These are phyloP conservation scores for Hoplostethus mediterraneus DNA, from an alignment of 2,797 vertebrate genomes.

Conservation along the genomic window DNA sequence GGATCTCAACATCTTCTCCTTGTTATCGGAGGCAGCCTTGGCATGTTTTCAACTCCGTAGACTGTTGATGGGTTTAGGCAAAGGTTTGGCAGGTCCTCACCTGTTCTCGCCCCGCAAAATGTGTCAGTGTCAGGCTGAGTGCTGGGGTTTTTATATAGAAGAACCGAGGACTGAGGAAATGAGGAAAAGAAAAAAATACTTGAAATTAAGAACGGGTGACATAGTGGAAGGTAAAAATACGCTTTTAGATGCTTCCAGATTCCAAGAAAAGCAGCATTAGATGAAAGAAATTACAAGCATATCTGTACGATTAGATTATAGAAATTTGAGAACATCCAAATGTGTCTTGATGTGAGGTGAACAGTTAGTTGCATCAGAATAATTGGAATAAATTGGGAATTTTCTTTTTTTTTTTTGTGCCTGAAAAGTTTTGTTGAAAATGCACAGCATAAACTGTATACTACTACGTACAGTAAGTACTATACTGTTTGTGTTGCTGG, in stretches of 20 bases:
- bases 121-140: slow-evolving; percentile 62
- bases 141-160: slow-evolving; percentile 47
- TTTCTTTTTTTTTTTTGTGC: too few relatives aligned
- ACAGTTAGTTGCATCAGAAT: too few relatives aligned
- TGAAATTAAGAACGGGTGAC: slow-evolving; percentile 15
- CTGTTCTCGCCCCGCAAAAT: slow-evolving; percentile 58
- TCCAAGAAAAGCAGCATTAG: background rate
- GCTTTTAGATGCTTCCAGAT: too few relatives aligned
- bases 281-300: too few relatives aligned
- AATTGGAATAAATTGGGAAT: background rate
- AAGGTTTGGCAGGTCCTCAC: slow-evolving; percentile 76
- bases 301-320: too few relatives aligned
- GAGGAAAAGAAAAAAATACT: background rate
- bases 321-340: too few relatives aligned
- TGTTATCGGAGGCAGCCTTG: slow-evolving; percentile 77
- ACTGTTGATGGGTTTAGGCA: slow-evolving; percentile 71
- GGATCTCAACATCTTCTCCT: slow-evolving; percentile 71
- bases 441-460: too few relatives aligned
- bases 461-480: too few relatives aligned
- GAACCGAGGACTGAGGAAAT: slow-evolving; percentile 27
- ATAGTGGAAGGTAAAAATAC: background rate
- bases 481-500: background rate
- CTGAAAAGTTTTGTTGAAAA: background rate
- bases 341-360: too few relatives aligned
- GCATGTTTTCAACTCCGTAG: slow-evolving; percentile 75